phyloP scores from a whole-genome alignment of 2,797 vertebrate genomes.

The Neosilurus mollespiculum region DNA sequence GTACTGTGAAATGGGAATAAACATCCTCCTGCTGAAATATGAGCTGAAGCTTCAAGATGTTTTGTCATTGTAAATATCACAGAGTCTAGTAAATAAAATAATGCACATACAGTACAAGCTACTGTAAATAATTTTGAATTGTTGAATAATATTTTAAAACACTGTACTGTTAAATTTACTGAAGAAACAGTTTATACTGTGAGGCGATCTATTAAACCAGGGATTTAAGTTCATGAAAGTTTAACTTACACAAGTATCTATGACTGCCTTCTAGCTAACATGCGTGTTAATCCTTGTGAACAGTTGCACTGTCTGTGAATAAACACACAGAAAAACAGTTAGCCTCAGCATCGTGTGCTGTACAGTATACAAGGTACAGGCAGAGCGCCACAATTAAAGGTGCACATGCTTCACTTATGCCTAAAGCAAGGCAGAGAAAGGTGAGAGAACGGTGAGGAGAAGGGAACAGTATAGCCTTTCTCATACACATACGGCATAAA shows the following conservation, averaged over 20 bases:
- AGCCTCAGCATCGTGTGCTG: conserved; percentile 25
- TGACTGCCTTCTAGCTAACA: conserved; percentile 6
- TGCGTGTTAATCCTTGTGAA: conserved; percentile 15
- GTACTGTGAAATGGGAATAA: no score
- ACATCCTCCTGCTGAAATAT: no score
- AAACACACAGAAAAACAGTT: conserved; percentile 47
- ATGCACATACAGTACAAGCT: no score
- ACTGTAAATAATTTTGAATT: no score
- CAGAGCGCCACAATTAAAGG: conserved; percentile 58
- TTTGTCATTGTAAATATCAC: no score
- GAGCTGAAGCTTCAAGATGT: no score
- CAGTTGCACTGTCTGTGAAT: conserved; percentile 42
- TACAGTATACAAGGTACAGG: conserved; percentile 46
- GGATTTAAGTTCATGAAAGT: conserved; percentile 8
- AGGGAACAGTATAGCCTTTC: conserved; percentile 62
- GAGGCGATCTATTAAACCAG: background rate
- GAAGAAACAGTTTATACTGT: background rate
- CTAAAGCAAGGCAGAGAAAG: conserved; percentile 59
- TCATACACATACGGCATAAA: conserved; percentile 87
- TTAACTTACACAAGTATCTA: background rate
- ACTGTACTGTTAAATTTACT: background rate
- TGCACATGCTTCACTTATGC: conserved; percentile 61
- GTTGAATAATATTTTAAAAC: background rate
- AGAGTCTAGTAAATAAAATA: no score
- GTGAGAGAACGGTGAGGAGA: conserved; percentile 58